Percentiles rank a stretch among this genome's conserved stretches.
These are phyloP conservation scores for Halyomorpha halys DNA, from an alignment of 1,140 invertebrate genomes.

Conservation along the genomic window DNA sequence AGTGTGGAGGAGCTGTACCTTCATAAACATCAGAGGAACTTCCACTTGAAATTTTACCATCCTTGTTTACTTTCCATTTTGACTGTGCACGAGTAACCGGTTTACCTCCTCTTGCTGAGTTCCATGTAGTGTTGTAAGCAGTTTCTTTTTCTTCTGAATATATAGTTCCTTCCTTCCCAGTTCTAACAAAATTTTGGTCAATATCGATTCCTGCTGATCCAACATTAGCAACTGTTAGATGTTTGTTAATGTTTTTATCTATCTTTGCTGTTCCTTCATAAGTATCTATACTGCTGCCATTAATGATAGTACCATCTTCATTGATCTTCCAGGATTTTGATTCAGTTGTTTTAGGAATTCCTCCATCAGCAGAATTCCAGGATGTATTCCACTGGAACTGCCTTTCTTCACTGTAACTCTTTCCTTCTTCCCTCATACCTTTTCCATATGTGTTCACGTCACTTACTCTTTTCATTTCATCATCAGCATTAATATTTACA, in stretches of 20 bases:
- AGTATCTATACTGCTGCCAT: slow-evolving; percentile 24
- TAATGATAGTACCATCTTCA: slow-evolving; percentile 28
- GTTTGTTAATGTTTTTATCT: slow-evolving; percentile 6
- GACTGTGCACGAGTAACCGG: slow-evolving; percentile 25
- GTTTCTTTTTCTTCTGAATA: slow-evolving; percentile 23
- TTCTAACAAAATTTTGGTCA: slow-evolving; percentile 13
- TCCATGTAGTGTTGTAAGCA: slow-evolving; percentile 22
- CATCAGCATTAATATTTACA: not conserved
- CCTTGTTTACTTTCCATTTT: slow-evolving; percentile 30
- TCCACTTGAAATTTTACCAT: slow-evolving; percentile 31
- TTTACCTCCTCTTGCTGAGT: slow-evolving; percentile 20
- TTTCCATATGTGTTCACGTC: not conserved
- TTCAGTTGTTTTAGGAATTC: slow-evolving; percentile 25
- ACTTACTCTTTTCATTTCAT: not conserved
- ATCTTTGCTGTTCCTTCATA: slow-evolving; percentile 20
- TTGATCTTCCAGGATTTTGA: slow-evolving; percentile 26
- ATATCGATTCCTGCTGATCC: slow-evolving; percentile 1
- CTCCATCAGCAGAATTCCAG: slow-evolving; percentile 29
- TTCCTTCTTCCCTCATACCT: not conserved
- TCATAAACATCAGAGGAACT: slow-evolving; percentile 23
- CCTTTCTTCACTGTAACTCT: slow-evolving; percentile 23
- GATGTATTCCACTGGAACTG: slow-evolving; percentile 27
- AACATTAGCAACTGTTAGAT: not conserved
- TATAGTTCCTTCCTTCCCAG: slow-evolving; percentile 2
- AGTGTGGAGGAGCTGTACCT: slow-evolving; percentile 19